These are phyloP conservation scores for Panthera leo DNA, from an alignment of 2,113 vertebrate species.

Conservation along the genomic window DNA sequence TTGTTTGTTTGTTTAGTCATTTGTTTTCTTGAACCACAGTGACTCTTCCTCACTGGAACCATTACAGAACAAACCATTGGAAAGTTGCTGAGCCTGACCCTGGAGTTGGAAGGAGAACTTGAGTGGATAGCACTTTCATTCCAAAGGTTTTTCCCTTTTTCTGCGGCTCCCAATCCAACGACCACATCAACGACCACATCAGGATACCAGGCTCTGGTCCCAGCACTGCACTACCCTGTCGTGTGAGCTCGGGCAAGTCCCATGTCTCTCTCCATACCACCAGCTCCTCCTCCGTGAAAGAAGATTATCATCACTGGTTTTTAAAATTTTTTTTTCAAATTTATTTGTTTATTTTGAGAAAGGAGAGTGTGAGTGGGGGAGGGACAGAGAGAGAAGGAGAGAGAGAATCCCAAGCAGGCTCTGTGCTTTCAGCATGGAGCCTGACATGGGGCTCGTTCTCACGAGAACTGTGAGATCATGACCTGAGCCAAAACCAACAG, in stretches of 20 bases:
- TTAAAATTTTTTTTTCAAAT: too few relatives aligned
- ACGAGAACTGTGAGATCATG: too few relatives aligned
- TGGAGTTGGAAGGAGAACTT: not conserved
- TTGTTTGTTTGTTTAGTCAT: not conserved
- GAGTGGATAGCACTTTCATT: not conserved
- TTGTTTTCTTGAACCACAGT: conserved; percentile 65
- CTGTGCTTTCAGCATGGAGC: too few relatives aligned
- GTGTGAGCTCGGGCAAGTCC: not conserved
- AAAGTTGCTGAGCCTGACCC: conserved; percentile 25
- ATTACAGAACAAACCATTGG: conserved; percentile 72
- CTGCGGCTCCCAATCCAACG: not conserved
- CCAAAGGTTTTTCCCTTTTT: not conserved
- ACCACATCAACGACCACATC: not conserved
- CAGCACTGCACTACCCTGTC: not conserved
- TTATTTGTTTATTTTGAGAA: too few relatives aligned
- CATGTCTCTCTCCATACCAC: too few relatives aligned
- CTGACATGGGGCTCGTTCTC: too few relatives aligned
- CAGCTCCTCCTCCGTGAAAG: not conserved
- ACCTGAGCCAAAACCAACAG: too few relatives aligned
- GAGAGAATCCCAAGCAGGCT: too few relatives aligned
- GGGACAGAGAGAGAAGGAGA: too few relatives aligned
- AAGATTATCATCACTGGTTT: not conserved
- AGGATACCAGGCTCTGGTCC: accelerated
- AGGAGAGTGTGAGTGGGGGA: too few relatives aligned
- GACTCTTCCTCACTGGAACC: conserved; percentile 59